phyloP scores from a whole-genome alignment of 2,113 vertebrate species.

The Balaeniceps rex region DNA sequence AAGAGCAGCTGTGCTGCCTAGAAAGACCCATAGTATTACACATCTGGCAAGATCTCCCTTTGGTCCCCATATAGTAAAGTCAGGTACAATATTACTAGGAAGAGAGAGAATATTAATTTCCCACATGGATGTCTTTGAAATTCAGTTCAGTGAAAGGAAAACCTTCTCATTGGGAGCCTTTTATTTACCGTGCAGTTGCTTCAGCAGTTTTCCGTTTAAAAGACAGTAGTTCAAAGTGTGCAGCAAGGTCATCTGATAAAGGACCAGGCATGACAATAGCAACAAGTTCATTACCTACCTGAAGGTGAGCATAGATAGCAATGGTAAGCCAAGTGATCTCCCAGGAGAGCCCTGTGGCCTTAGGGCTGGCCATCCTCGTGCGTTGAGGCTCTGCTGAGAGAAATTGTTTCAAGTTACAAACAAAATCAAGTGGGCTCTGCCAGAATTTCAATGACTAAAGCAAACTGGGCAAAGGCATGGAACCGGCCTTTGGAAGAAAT shows the following conservation, averaged over 20 bases:
- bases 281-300: conserved; percentile 65
- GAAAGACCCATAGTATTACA: neutral
- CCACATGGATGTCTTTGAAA: neutral
- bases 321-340: conserved; percentile 59
- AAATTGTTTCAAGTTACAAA: conserved; percentile 45
- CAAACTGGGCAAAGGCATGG: conserved; percentile 14
- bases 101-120: neutral
- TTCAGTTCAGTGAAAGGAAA: neutral
- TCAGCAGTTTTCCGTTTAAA: neutral
- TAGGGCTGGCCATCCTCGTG: conserved; percentile 42
- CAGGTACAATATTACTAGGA: neutral
- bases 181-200: neutral
- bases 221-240: neutral
- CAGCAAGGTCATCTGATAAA: neutral
- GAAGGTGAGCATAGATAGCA: conserved; percentile 38
- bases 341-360: conserved; percentile 37
- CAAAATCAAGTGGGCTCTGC: neutral
- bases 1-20: neutral
- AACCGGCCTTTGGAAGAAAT: conserved; percentile 11
- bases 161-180: neutral
- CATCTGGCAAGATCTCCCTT: neutral
- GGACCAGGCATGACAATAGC: neutral
- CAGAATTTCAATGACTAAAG: conserved; percentile 56
- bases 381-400: conserved; percentile 24
- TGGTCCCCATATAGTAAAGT: neutral